Evolutionary conservation across 2,888 invertebrate genomes (phyloP).

Genomic region (Ochropleura plecta): DNA sequence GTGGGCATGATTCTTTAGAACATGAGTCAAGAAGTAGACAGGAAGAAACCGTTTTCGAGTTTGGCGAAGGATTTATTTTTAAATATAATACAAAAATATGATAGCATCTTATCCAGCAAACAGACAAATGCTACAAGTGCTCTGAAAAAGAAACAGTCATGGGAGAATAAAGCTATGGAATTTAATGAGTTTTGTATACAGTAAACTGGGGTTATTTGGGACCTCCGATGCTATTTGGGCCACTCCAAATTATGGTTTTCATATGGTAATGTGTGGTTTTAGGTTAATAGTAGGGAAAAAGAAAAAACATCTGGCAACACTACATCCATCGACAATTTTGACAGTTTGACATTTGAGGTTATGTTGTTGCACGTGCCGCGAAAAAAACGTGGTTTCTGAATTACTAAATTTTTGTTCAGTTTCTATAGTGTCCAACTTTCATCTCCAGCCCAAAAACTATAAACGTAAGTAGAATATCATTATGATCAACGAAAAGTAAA

Average conservation of each 20-base stretch:
- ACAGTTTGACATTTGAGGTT: slow-evolving; percentile 10
- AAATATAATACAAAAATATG: slow-evolving; percentile 24
- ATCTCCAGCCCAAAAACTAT: slow-evolving; percentile 9
- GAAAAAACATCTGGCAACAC: slow-evolving; percentile 9
- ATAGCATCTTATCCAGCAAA: slow-evolving; percentile 11
- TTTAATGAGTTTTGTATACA: slow-evolving; percentile 5
- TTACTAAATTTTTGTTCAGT: slow-evolving; percentile 8
- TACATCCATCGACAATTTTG: slow-evolving; percentile 7
- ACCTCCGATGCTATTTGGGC: slow-evolving; percentile 9
- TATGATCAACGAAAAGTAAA: slow-evolving; percentile 8
- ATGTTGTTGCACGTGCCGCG: slow-evolving; percentile 9
- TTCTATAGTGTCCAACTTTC: slow-evolving; percentile 5
- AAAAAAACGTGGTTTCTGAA: slow-evolving; percentile 9
- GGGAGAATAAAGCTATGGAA: neutral
- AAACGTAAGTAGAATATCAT: slow-evolving; percentile 8
- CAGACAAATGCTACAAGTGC: slow-evolving; percentile 26
- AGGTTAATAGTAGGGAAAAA: slow-evolving; percentile 9
- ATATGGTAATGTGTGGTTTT: slow-evolving; percentile 10
- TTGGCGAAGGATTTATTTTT: slow-evolving; percentile 25
- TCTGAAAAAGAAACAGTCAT: slow-evolving; percentile 16
- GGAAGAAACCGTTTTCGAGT: slow-evolving; percentile 12
- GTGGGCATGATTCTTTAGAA: slow-evolving; percentile 2
- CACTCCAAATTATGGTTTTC: slow-evolving; percentile 5
- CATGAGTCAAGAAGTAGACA: slow-evolving; percentile 14
- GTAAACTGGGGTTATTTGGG: slow-evolving; percentile 7